Evolutionary conservation across 2,888 invertebrate genomes (phyloP).

Genomic region (Disparrhopalites patrizii): DNA sequence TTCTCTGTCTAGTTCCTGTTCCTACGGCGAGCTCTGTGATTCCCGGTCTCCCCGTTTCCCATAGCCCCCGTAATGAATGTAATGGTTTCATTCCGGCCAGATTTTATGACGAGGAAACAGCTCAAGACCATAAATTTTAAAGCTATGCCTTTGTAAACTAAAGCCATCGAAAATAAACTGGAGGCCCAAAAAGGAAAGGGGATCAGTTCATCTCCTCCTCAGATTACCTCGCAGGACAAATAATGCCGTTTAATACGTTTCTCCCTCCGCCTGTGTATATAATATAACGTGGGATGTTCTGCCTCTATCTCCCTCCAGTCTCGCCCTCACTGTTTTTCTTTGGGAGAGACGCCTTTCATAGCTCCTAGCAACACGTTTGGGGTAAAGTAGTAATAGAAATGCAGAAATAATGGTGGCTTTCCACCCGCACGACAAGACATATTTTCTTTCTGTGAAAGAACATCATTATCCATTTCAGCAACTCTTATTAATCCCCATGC

Average conservation of each 20-base stretch:
- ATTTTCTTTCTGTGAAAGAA: constrained; percentile 18
- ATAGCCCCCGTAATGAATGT: constrained; percentile 32
- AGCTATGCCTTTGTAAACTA: constrained; percentile 34
- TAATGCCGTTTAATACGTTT: constrained; percentile 19
- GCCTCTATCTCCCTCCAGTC: neutral
- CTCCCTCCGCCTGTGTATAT: neutral
- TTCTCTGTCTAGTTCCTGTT: constrained; percentile 16
- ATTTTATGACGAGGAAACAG: constrained; percentile 44
- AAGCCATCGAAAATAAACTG: constrained; percentile 35
- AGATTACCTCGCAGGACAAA: constrained; percentile 36
- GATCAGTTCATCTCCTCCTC: constrained; percentile 28
- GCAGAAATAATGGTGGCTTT: neutral
- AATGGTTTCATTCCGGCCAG: constrained; percentile 39
- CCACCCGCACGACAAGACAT: neutral
- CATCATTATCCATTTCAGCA: constrained; percentile 35
- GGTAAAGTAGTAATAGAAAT: neutral
- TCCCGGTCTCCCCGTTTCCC: neutral
- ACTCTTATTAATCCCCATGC: constrained; percentile 23
- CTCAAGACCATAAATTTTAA: constrained; percentile 38
- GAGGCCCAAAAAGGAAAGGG: constrained; percentile 28
- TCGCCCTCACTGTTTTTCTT: neutral
- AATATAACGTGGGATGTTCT: too few species aligned
- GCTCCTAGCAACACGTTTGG: neutral
- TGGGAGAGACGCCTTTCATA: neutral
- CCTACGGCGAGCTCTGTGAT: too few species aligned